These are phyloP conservation scores for Anguilla obscura DNA, from an alignment of 2,797 vertebrate species.

Conservation along the genomic window DNA sequence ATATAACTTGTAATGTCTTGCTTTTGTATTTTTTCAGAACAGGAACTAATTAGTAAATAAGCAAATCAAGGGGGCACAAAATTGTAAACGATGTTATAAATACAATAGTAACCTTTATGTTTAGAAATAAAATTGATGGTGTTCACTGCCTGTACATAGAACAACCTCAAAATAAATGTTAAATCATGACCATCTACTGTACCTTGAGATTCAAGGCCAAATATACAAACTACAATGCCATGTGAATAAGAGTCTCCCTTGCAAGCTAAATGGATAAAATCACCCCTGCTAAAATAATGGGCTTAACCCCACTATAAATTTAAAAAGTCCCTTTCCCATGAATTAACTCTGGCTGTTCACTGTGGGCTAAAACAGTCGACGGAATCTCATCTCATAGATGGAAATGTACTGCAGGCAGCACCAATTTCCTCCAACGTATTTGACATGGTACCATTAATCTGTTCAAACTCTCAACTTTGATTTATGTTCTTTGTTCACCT, in stretches of 20 bases:
- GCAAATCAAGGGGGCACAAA: background rate
- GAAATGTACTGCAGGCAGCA: background rate
- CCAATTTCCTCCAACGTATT: background rate
- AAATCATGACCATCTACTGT: background rate
- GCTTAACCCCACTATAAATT: background rate
- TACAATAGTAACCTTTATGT: background rate
- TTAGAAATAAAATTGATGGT: background rate
- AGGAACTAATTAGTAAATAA: background rate
- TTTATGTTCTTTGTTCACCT: background rate
- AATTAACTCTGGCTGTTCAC: background rate
- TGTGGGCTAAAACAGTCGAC: background rate
- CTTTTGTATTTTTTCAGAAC: background rate
- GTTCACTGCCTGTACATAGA: background rate
- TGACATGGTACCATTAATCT: background rate
- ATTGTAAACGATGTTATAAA: background rate
- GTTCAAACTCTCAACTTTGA: background rate
- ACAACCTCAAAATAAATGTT: background rate
- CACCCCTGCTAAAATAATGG: background rate
- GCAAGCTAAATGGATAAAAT: background rate
- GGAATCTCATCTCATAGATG: background rate
- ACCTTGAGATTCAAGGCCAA: background rate
- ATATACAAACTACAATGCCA: background rate
- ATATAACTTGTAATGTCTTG: background rate
- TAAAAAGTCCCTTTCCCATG: background rate
- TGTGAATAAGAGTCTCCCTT: background rate